Percentiles rank a stretch among this genome's conserved stretches.
Conservation (phyloP, 2,797 vertebrate genomes). For the Molossus molossus region DNA sequence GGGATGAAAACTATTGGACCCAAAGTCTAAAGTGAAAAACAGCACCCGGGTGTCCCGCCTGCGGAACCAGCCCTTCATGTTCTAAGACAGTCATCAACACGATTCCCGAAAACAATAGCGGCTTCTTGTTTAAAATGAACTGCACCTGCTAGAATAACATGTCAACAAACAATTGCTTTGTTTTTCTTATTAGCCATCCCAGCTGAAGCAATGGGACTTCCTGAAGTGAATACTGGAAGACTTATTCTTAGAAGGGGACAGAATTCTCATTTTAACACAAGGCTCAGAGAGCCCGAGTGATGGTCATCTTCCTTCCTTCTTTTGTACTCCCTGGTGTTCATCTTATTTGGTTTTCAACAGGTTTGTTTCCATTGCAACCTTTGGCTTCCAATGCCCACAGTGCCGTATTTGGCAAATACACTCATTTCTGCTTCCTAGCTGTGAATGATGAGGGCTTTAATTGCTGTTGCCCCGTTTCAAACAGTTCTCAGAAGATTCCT, state of each 20-base stretch:
- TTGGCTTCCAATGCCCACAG: conserved; percentile 81
- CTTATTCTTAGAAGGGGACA: conserved; percentile 92
- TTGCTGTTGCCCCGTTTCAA: conserved; percentile 64
- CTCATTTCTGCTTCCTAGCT: conserved; percentile 86
- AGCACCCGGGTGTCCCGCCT: conserved; percentile 78
- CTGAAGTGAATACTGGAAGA: conserved; percentile 90
- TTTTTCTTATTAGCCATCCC: conserved; percentile 88
- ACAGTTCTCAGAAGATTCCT: conserved; percentile 81
- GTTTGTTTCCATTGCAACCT: conserved; percentile 90
- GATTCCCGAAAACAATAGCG: conserved; percentile 90
- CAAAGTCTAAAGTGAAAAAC: conserved; percentile 81
- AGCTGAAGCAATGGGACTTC: conserved; percentile 90
- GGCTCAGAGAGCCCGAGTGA: conserved; percentile 76
- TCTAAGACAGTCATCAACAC: conserved; percentile 88
- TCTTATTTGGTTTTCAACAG: conserved; percentile 91
- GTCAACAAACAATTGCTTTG: conserved; percentile 90
- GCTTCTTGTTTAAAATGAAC: conserved; percentile 91
- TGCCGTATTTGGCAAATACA: conserved; percentile 83
- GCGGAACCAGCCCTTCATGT: conserved; percentile 83
- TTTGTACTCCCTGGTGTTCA: conserved; percentile 88
- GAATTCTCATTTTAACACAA: conserved; percentile 87
- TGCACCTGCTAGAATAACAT: conserved; percentile 92
- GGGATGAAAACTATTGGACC: conserved; percentile 49
- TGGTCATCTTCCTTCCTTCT: conserved; percentile 93
- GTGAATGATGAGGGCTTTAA: conserved; percentile 67